These are phyloP conservation scores for Busseola fusca DNA, from an alignment of 2,888 invertebrate species.

Conservation along the genomic window DNA sequence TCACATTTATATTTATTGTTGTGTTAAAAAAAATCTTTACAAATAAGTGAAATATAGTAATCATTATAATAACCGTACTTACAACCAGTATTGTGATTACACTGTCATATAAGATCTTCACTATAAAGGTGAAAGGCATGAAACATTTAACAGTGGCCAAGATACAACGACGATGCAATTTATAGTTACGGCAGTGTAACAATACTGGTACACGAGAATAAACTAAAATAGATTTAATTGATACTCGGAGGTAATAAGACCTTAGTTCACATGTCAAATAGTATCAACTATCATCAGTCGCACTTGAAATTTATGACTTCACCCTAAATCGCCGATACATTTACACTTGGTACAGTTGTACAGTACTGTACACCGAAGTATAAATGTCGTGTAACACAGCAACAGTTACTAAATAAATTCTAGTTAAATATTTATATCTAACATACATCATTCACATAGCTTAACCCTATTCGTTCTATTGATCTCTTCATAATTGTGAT, in stretches of 20 bases:
- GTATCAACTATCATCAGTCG: constrained; percentile 87
- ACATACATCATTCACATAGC: constrained; percentile 79
- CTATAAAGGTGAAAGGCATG: constrained; percentile 51
- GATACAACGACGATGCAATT: constrained; percentile 36
- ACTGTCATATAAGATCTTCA: constrained; percentile 69
- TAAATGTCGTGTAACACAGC: constrained; percentile 78
- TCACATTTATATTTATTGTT: constrained; percentile 89
- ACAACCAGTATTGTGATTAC: constrained; percentile 72
- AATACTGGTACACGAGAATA: constrained; percentile 71
- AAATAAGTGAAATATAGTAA: constrained; percentile 88
- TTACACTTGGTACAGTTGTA: constrained; percentile 70
- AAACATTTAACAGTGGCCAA: constrained; percentile 48
- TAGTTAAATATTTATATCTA: constrained; percentile 79
- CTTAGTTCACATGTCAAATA: constrained; percentile 83
- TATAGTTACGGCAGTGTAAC: constrained; percentile 70
- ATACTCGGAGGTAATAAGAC: constrained; percentile 89
- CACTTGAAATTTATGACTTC: constrained; percentile 75
- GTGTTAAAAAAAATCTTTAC: constrained; percentile 88
- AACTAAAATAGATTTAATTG: constrained; percentile 87
- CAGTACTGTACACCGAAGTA: constrained; percentile 71
- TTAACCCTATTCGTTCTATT: constrained; percentile 79
- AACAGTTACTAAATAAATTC: constrained; percentile 82
- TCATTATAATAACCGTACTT: constrained; percentile 84
- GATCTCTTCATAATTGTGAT: constrained; percentile 85
- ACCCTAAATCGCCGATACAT: constrained; percentile 70